Evolutionary conservation across 2,113 vertebrate species (phyloP).

Genomic region (Neolamprologus sp.): DNA sequence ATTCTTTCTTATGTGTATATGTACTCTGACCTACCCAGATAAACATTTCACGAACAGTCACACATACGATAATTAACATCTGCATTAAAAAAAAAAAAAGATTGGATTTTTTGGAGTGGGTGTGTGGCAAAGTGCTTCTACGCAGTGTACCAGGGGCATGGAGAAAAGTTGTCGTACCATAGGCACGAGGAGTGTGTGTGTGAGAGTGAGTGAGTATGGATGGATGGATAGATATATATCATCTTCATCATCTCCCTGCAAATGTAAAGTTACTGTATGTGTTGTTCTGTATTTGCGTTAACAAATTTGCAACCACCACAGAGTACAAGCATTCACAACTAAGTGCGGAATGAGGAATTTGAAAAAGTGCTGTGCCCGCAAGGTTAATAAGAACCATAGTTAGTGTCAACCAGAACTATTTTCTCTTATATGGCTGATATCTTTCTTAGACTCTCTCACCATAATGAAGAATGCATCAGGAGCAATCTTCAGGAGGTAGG

Average conservation of each 20-base stretch:
- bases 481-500: neutral
- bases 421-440: neutral
- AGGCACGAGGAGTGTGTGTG: neutral
- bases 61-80: neutral
- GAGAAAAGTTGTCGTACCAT: no score
- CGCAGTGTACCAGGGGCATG: no score
- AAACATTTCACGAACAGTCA: neutral
- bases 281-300: neutral
- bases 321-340: neutral
- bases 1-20: neutral
- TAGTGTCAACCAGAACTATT: neutral
- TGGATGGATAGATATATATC: rapidly evolving
- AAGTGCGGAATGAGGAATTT: neutral
- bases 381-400: neutral
- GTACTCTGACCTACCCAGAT: neutral
- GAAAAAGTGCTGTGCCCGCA: neutral
- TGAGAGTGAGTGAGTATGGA: neutral
- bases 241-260: neutral
- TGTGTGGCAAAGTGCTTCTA: no score
- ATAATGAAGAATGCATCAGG: neutral
- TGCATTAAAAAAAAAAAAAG: neutral
- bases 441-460: neutral
- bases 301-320: neutral
- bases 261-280: neutral
- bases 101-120: neutral